Base-by-base conservation (phyloP, 2,888 invertebrate species). In the Sussaba pulchella region DNA sequence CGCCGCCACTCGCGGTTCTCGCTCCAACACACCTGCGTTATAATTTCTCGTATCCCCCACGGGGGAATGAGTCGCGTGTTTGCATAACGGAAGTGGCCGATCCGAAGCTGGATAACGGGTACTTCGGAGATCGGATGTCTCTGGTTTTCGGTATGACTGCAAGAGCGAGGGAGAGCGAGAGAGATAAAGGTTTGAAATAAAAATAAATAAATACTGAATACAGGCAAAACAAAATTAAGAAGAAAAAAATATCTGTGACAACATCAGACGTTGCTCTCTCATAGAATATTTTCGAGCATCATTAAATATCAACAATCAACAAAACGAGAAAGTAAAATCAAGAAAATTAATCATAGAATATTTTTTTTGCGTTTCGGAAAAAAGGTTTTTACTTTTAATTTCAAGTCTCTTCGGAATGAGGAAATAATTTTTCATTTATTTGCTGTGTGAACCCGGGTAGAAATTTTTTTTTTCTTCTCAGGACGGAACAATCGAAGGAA, bases 61-160 rank as follows among this genome's bases (percentile, higher is more conserved):
- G 45, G 63, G 50, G 31, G 70, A 71, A 69, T 47, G 79, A 76
- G 67, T 81, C 76, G 80, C 83, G 85, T 83, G 86, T 85, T 81
- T 84, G 84, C 82, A 84, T 85, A 85, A 83, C 87, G 87, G 85
- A 87, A 86, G 86, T 82, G 83, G 70, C 81, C 78, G 87, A 83
- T 85, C 78, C 82, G 75, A 76, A 76, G 63, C 76, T 81, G 76
- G 85, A 86, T 88, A 84, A 83, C 71, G 69, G 36, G 59, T 47
- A 61, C 45, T n/a, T 76, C 69, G 45, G 59, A 70, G 82, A 86
- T 85, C 83, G 84, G 71, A 78, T 85, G 71, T 83, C 84, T 45
- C 74, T 41, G 50, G 73, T 79, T 79, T 79, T 66, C 64, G 45
- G 64, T 70, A 66, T 70, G 66, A 52, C 47, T 14, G 41, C 24